Evolutionary conservation across 1,140 invertebrate genomes (phyloP).

Genomic region (Metaphire vulgaris): DNA sequence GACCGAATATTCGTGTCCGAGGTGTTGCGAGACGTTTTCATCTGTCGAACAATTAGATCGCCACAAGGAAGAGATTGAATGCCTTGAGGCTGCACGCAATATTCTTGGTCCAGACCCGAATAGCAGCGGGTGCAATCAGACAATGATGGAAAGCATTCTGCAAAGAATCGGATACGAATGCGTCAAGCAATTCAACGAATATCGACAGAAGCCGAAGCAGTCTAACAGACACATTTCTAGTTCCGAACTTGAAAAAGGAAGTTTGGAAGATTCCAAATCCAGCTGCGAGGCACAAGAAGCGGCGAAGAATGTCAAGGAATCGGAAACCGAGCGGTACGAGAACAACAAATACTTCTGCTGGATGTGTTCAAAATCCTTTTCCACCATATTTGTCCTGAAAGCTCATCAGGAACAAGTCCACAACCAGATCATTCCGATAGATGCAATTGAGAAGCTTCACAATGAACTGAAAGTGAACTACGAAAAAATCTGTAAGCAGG

Average conservation of each 20-base stretch:
- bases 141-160: slow-evolving; percentile 59
- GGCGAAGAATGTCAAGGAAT: slow-evolving; percentile 19
- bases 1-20: slow-evolving; percentile 55
- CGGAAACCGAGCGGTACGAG: slow-evolving; percentile 56
- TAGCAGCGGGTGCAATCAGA: slow-evolving; percentile 33
- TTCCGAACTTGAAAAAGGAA: slow-evolving; percentile 25
- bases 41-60: slow-evolving; percentile 71
- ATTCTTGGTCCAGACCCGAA: slow-evolving; percentile 27
- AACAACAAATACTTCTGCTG: slow-evolving; percentile 72
- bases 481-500: slow-evolving; percentile 38
- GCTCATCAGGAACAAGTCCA: slow-evolving; percentile 92
- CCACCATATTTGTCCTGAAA: slow-evolving; percentile 89
- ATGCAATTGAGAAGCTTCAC: slow-evolving; percentile 82
- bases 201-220: slow-evolving; percentile 61
- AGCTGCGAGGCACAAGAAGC: not conserved
- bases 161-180: slow-evolving; percentile 90
- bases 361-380: slow-evolving; percentile 86
- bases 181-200: slow-evolving; percentile 93
- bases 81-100: slow-evolving; percentile 64
- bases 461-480: slow-evolving; percentile 61
- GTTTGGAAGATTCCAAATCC: not conserved
- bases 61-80: slow-evolving; percentile 74
- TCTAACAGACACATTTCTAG: slow-evolving; percentile 53
- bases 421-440: slow-evolving; percentile 76
- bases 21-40: slow-evolving; percentile 70